Evolutionary conservation across 2,888 invertebrate genomes (phyloP), one percentile per base, ranked within the genome.

Genomic region (Andrena chrysosceles): DNA sequence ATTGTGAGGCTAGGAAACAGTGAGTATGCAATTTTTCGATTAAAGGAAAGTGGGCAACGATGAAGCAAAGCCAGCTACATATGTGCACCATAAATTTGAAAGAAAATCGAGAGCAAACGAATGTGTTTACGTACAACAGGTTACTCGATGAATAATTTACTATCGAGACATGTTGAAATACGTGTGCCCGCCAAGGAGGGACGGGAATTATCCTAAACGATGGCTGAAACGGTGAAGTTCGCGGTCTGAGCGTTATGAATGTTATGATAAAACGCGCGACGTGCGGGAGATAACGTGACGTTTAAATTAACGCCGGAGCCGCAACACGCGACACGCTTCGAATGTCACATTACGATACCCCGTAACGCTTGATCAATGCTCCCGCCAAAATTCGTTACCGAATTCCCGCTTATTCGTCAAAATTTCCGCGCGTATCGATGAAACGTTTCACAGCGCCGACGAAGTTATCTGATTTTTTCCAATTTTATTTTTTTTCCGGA

Each of bases 341-440:
- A 79, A 56, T 78, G 80, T 88, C 84, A 76, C 81, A 89, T 89
- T 88, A 86, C 83, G 79, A 86, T 83, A 77, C 68, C 77, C 67
- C 74, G 72, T 69, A 83, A 82, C 63, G 77, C 62, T 75, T 77
- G 83, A 87, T 88, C 85, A 83, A 85, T 85, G 83, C 78, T 82
- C 56, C 84, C 86, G 84, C 79, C 86, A 88, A 86, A 86, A 89
- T 86, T 89, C 86, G 82, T 89, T 89, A 83, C 76, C 85, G 64
- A 71, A 69, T 85, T 84, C 84, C 59, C 71, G 86, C 88, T 87
- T 88, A 87, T 83, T 89, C 88, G 81, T 88, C 89, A 81, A 84
- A 84, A 89, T 81, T 75, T 66, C 64, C 83, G 56, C n/a, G 62
- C 31, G 78, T 76, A 76, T 85, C 81, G 89, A 84, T 78, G 73